phyloP scores from a whole-genome alignment of 2,797 vertebrate genomes.

The Sebastes itinus region DNA sequence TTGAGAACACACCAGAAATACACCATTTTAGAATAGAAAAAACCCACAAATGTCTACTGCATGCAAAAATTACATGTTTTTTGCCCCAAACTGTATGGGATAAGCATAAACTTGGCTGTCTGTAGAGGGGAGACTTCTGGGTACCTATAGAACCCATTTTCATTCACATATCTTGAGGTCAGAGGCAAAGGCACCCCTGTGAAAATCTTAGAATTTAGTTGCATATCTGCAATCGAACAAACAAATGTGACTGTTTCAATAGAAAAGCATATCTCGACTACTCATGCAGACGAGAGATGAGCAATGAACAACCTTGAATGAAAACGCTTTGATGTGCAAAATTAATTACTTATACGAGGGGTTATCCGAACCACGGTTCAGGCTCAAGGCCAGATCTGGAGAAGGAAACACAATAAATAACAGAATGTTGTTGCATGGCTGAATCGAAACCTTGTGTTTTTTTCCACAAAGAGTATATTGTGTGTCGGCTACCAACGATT shows the following conservation, averaged over 20 bases:
- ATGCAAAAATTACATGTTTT: too few species aligned
- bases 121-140: too few species aligned
- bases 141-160: too few species aligned
- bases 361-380: not conserved
- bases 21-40: too few species aligned
- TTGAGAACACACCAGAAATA: too few species aligned
- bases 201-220: not conserved
- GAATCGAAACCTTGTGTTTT: not conserved
- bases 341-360: not conserved
- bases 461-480: not conserved
- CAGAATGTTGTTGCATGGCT: not conserved
- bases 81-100: too few species aligned
- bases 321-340: not conserved
- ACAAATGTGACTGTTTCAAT: not conserved
- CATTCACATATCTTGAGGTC: too few species aligned
- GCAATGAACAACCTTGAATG: not conserved
- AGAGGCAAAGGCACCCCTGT: not conserved
- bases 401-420: not conserved
- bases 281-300: not conserved
- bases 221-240: not conserved
- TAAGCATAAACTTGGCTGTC: too few species aligned
- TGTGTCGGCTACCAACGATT: conserved; percentile 4
- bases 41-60: too few species aligned
- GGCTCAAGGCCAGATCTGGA: not conserved
- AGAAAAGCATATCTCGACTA: not conserved